These are phyloP conservation scores for Ceratosolen solmsi DNA, from an alignment of 1,140 invertebrate genomes.

Conservation along the genomic window DNA sequence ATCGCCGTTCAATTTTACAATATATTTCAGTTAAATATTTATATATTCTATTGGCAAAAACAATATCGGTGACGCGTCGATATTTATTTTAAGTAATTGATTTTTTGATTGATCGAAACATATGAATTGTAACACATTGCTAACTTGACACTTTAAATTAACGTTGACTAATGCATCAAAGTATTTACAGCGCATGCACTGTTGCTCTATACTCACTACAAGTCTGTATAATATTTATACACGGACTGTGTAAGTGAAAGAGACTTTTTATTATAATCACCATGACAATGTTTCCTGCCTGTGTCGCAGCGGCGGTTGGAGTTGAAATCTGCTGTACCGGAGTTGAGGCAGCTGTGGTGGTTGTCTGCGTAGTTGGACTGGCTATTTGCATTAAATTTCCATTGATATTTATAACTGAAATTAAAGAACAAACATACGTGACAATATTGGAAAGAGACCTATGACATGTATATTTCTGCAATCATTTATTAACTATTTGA, in stretches of 20 bases:
- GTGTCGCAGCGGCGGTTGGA: slow-evolving; percentile 78
- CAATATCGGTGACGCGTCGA: no score
- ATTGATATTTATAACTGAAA: slow-evolving; percentile 82
- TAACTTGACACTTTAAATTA: no score
- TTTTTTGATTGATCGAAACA: no score
- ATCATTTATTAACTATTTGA: no score
- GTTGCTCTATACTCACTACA: slow-evolving; percentile 68
- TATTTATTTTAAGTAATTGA: background rate
- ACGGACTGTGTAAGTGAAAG: slow-evolving; percentile 68
- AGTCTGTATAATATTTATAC: slow-evolving; percentile 64
- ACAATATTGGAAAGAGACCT: background rate
- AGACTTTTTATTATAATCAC: slow-evolving; percentile 70
- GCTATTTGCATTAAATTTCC: slow-evolving; percentile 82
- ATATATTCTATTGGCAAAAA: no score
- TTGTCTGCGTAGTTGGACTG: slow-evolving; percentile 69
- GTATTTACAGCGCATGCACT: slow-evolving; percentile 54
- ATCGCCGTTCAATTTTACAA: no score
- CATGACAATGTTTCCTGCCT: slow-evolving; percentile 81
- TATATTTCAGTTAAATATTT: no score
- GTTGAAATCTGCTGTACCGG: slow-evolving; percentile 73
- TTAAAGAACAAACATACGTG: background rate
- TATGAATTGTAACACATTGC: no score
- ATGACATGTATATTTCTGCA: background rate
- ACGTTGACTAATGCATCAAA: background rate
- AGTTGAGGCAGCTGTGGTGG: slow-evolving; percentile 71